A percentile compares a stretch with the other conserved stretches of the same genome.
phyloP scores from a whole-genome alignment of 2,113 vertebrate genomes.

The Varanus komodoensis region DNA sequence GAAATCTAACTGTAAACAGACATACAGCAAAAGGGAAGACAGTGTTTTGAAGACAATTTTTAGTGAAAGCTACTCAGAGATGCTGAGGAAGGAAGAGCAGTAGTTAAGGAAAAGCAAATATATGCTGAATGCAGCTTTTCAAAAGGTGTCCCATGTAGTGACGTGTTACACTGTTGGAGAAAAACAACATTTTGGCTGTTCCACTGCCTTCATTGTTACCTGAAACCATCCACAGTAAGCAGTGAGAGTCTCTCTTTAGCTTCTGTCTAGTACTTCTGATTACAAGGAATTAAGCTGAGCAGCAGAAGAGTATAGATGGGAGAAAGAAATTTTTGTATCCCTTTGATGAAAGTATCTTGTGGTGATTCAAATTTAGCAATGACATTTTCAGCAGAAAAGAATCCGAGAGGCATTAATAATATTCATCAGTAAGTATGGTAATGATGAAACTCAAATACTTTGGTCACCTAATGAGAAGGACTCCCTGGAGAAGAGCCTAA shows the following conservation, averaged over 20 bases:
- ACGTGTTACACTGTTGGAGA: neutral
- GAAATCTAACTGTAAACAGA: neutral
- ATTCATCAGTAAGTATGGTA: neutral
- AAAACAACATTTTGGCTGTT: neutral
- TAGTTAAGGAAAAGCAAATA: neutral
- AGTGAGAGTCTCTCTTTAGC: neutral
- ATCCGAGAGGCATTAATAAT: neutral
- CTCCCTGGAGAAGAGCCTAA: too few species aligned
- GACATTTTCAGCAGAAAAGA: neutral
- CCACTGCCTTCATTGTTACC: neutral
- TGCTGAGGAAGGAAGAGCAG: neutral
- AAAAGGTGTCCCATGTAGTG: neutral
- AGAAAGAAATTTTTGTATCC: neutral
- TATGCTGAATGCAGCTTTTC: neutral
- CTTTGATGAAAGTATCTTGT: neutral
- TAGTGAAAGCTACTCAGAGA: neutral
- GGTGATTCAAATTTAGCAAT: neutral
- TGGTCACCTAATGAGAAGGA: too few species aligned
- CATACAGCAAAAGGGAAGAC: neutral
- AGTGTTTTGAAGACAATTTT: neutral
- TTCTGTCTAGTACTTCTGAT: neutral
- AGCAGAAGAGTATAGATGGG: neutral
- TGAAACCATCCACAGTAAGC: neutral
- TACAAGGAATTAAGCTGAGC: neutral
- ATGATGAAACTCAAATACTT: neutral